Evolutionary conservation across 2,888 invertebrate genomes (phyloP), one percentile per base, ranked within the genome.

Genomic region (Lepas anatifera): DNA sequence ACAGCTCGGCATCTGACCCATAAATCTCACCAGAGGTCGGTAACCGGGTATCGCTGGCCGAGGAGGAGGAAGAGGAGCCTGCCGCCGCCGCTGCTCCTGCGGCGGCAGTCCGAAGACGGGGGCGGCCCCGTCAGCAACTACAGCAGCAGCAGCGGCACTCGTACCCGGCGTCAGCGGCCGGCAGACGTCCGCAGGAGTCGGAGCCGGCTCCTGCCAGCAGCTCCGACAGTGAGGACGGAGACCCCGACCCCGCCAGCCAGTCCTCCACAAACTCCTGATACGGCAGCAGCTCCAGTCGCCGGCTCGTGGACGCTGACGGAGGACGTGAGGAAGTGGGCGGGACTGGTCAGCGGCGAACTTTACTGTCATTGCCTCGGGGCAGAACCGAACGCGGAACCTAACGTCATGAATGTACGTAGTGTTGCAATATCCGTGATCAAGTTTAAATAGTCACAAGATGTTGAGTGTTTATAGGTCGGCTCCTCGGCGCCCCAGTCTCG

Each of bases 201-300:
- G 70, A 63, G 27, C 35, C 50, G 18, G 46, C 50, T 46, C 32
- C 46, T 8, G 37, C 63, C 63, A 46, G 43, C 68, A 41, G 58
- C 16, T 63, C 68, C 25, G 48, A 63, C 46, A 66, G 68, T 29
- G 48, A 50, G 52, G 46, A 52, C 22, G n/a, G n/a, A n/a, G n/a
- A n/a, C n/a, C n/a, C n/a, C n/a, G 69, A 39, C 8, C 69, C 29
- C 25, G 70, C 37, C 25, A 46, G 71, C 29, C 70, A 68, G 63
- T 70, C 68, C 18, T 58, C 58, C 18, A 58, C 58, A 4, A 58
- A 58, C 58, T 58, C 58, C 32, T 58, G 35, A 58, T 10, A 25
- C 4, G 48, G 48, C 48, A 25, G n/a, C 48, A 10, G 48, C 48
- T 13, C 16, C 43, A 18, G 8, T 18, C 43, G 16, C 43, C 10